These are phyloP conservation scores for Characodon lateralis DNA, from an alignment of 2,797 vertebrate genomes.

Conservation along the genomic window DNA sequence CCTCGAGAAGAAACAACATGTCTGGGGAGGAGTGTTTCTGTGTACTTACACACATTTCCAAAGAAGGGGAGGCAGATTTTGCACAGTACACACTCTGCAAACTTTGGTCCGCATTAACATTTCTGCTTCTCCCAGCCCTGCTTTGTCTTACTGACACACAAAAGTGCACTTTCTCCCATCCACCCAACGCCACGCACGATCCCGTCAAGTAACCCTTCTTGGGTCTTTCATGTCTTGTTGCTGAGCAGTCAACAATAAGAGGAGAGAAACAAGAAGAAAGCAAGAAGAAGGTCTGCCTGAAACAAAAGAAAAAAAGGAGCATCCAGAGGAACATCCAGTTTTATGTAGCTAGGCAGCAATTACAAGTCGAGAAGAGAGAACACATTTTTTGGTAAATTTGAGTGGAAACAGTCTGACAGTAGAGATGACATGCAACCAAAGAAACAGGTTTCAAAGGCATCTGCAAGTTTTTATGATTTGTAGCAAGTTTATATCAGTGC, in stretches of 20 bases:
- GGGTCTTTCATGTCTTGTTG: slow-evolving; percentile 67
- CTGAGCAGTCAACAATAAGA: slow-evolving; percentile 54
- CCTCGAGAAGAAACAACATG: slow-evolving; percentile 38
- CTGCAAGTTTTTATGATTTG: slow-evolving; percentile 19
- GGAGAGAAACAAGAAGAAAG: slow-evolving; percentile 40
- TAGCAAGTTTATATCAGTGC: background rate
- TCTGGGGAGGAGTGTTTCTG: slow-evolving; percentile 27
- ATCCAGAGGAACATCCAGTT: slow-evolving; percentile 44
- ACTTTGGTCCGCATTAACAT: slow-evolving; percentile 47
- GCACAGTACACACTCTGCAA: slow-evolving; percentile 20
- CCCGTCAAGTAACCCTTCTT: slow-evolving; percentile 31
- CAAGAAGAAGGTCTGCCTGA: slow-evolving; percentile 51
- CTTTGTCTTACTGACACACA: slow-evolving; percentile 36
- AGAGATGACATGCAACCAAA: slow-evolving; percentile 49
- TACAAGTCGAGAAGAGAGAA: slow-evolving; percentile 48
- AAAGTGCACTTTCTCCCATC: slow-evolving; percentile 7
- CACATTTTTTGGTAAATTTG: slow-evolving; percentile 43
- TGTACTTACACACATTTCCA: slow-evolving; percentile 33
- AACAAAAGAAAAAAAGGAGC: slow-evolving; percentile 44
- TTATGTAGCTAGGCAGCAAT: slow-evolving; percentile 57
- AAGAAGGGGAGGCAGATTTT: slow-evolving; percentile 6
- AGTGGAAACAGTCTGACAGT: slow-evolving; percentile 35
- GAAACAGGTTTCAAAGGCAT: slow-evolving; percentile 40
- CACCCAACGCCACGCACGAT: background rate
- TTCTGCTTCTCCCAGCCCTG: slow-evolving; percentile 33